Conservation (phyloP, 2,113 vertebrate species). For the Corythornis vintsioides region DNA sequence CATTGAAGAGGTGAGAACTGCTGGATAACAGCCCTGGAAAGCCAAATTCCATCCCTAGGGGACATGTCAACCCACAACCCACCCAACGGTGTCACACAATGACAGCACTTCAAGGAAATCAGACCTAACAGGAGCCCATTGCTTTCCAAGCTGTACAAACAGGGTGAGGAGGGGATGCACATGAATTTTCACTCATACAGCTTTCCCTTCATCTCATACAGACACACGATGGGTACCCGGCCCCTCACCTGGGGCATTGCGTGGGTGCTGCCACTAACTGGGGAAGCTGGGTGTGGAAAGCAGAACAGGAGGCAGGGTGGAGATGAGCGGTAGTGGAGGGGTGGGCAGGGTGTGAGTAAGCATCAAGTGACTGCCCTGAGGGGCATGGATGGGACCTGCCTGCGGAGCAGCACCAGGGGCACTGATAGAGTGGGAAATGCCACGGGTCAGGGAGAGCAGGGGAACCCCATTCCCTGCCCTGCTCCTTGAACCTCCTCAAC, state of each 20-base stretch:
- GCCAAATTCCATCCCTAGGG: background rate
- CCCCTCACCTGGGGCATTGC: rapidly evolving
- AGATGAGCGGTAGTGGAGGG: rapidly evolving
- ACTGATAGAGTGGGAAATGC: background rate
- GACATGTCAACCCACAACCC: background rate
- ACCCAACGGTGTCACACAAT: background rate
- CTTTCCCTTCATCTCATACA: background rate
- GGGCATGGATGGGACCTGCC: background rate
- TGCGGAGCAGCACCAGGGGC: rapidly evolving
- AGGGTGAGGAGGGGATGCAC: rapidly evolving
- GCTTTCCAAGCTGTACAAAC: background rate
- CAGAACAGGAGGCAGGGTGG: background rate
- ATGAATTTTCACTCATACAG: background rate
- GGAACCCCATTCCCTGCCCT: background rate
- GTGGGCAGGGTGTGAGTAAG: background rate
- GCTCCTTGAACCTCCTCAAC: background rate
- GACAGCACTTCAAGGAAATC: background rate
- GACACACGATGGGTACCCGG: rapidly evolving
- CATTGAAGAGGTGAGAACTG: background rate
- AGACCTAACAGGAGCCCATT: rapidly evolving
- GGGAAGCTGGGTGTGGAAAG: background rate
- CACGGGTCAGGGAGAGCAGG: rapidly evolving
- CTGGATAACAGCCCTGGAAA: background rate
- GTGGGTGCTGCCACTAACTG: background rate
- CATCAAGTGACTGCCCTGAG: slow-evolving; percentile 12